Conservation (phyloP, 2,888 invertebrate species). For the Pammene fasciana region DNA sequence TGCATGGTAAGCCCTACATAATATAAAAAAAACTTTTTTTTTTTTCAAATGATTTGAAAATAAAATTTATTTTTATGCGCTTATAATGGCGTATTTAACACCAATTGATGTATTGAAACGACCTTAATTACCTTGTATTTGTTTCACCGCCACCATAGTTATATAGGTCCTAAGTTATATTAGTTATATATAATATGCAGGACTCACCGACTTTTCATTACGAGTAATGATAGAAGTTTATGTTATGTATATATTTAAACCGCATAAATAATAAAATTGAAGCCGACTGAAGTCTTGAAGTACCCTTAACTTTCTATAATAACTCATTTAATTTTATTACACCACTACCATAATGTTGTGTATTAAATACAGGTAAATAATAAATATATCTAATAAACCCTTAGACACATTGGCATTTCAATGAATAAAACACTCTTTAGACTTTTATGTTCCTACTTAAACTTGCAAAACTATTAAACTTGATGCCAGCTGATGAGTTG, state of each 20-base stretch:
- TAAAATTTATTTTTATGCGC: background rate
- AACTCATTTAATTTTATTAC: background rate
- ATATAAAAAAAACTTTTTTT: background rate
- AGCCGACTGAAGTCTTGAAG: conserved; percentile 1
- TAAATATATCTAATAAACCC: background rate
- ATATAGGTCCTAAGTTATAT: no score
- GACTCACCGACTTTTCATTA: background rate
- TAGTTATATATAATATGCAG: no score
- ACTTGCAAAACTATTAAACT: background rate
- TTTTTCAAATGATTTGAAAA: background rate
- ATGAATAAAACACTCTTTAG: background rate
- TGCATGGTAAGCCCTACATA: no score
- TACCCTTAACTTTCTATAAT: background rate
- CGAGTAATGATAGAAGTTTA: background rate
- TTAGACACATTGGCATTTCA: background rate
- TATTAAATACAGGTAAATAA: background rate
- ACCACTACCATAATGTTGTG: background rate
- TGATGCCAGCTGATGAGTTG: background rate
- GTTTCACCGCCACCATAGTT: background rate
- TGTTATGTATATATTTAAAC: background rate
- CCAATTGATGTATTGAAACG: background rate
- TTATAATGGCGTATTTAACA: background rate
- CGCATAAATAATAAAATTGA: background rate
- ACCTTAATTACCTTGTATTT: background rate
- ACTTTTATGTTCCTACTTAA: background rate